Evolutionary conservation across 1,140 invertebrate species (phyloP), one percentile per base, ranked within the genome.

Genomic region (Cotesia chilonis): DNA sequence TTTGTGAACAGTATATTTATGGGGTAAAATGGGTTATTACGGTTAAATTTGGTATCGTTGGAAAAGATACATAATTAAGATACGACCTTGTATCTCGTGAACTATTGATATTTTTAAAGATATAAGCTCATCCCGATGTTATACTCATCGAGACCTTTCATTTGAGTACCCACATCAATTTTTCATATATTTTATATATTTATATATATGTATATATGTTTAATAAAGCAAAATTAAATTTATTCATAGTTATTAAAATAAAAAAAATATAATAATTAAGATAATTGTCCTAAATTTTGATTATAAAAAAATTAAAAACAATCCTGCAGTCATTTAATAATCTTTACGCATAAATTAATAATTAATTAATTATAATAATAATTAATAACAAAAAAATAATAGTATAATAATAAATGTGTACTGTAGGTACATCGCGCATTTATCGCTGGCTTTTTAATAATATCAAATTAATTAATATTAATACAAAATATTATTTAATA

Each of bases 301-400:
- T 63, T 28, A 36, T 5, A 61, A 60, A 67, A 60, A 55, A 68
- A 12, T 14, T 41, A 64, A 64, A 64, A 64, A 64, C 35, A 64
- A 41, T 67, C 52, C 47, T 17, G 55, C 64, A 72, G 51, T 71
- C 51, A 41, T 73, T 73, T 71, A 61, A 75, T 70, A 77, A 67
- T 71, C 68, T 35, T 71, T 71, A 73, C 47, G 52, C 38, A 70
- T 67, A 41, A 59, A n/a, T 64, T 37, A 64, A 9, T 12, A 64
- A 38, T 47, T 59, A 63, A 71, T 28, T 28, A 71, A 65, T 38
- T 68, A 68, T 17, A 17, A 17, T 17, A n/a, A 37, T 60, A 38
- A 12, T 65, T 35, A 65, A 65, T 38, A 54, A 17, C 37, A 61
- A 67, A 67, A 73, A 73, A 28, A 17, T 17, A 17, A 17, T 17